A percentile compares a stretch with the other conserved stretches of the same genome.
phyloP scores from a whole-genome alignment of 2,797 vertebrate genomes.

The Eutrigla gurnardus region DNA sequence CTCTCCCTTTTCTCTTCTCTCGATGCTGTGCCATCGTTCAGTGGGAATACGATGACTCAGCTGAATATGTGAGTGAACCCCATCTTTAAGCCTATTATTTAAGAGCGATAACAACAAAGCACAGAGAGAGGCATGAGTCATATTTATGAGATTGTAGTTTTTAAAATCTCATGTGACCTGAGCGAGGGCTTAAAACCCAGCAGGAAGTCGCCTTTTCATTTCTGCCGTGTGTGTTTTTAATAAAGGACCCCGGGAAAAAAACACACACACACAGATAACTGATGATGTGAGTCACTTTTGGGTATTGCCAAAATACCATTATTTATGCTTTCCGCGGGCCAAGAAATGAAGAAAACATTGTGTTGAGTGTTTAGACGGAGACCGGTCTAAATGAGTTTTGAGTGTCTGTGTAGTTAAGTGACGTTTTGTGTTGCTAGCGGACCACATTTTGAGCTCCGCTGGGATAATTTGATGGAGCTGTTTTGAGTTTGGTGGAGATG shows the following conservation, averaged over 20 bases:
- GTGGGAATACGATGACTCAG: slow-evolving; percentile 94
- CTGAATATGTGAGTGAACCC: slow-evolving; percentile 94
- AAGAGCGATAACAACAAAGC: slow-evolving; percentile 24
- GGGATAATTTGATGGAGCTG: slow-evolving; percentile 11
- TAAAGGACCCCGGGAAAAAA: slow-evolving; percentile 23
- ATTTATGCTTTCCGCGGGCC: slow-evolving; percentile 12
- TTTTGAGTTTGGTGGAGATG: slow-evolving; percentile 6
- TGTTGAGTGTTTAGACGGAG: slow-evolving; percentile 29
- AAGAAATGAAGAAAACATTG: slow-evolving; percentile 29
- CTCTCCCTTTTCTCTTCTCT: slow-evolving; percentile 54
- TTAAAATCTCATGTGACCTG: slow-evolving; percentile 25
- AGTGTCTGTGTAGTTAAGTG: slow-evolving; percentile 13
- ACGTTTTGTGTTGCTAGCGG: slow-evolving; percentile 1
- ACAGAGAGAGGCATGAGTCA: slow-evolving; percentile 45
- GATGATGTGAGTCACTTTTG: slow-evolving; percentile 38
- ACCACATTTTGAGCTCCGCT: neutral
- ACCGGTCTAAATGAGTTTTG: slow-evolving; percentile 20
- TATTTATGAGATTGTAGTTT: slow-evolving; percentile 38
- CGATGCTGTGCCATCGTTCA: slow-evolving; percentile 79
- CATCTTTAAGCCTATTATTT: slow-evolving; percentile 36
- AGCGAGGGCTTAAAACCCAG: slow-evolving; percentile 20
- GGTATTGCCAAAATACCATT: slow-evolving; percentile 39
- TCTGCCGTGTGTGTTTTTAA: slow-evolving; percentile 29
- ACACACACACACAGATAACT: slow-evolving; percentile 23
- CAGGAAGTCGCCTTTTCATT: slow-evolving; percentile 13